Percentiles rank a stretch among this genome's conserved stretches.
Evolutionary conservation across 2,113 vertebrate species (phyloP).

Genomic region (Tachysurus fulvidraco): DNA sequence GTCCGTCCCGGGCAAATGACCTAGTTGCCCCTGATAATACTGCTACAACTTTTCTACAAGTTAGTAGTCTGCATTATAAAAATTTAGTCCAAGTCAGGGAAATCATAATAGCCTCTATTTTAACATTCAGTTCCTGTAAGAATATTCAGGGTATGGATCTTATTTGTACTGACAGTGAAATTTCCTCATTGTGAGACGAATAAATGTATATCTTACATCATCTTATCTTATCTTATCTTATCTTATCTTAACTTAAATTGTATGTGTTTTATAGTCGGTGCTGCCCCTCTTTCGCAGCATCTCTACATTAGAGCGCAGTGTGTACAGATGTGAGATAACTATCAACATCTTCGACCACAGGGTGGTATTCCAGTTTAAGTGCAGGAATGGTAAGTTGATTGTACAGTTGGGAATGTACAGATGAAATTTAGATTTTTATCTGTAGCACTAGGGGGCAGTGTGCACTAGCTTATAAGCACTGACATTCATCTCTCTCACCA

Average conservation of each 20-base stretch:
- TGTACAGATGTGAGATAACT: slow-evolving; percentile 84
- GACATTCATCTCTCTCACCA: not conserved
- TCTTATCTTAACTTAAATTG: not conserved
- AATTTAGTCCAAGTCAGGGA: not conserved
- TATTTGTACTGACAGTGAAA: not conserved
- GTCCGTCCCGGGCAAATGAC: not conserved
- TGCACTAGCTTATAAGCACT: slow-evolving; percentile 18
- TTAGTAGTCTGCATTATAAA: not conserved
- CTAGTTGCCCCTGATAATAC: not conserved
- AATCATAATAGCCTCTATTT: not conserved
- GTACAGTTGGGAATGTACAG: not conserved
- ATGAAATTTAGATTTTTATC: slow-evolving; percentile 21
- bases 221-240: too few species aligned
- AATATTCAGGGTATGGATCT: too few species aligned
- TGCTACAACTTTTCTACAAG: not conserved
- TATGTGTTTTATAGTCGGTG: slow-evolving; percentile 73
- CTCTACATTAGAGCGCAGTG: slow-evolving; percentile 81
- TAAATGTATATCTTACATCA: too few species aligned
- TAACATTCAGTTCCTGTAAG: not conserved
- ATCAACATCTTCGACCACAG: slow-evolving; percentile 61
- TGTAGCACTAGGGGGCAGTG: slow-evolving; percentile 60
- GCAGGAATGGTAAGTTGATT: slow-evolving; percentile 81
- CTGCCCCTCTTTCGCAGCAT: slow-evolving; percentile 85
- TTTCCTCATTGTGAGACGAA: too few species aligned
- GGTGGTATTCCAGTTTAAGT: slow-evolving; percentile 84